phyloP scores from a whole-genome alignment of 1,140 invertebrate genomes.

The Phenacoccus solenopsis region DNA sequence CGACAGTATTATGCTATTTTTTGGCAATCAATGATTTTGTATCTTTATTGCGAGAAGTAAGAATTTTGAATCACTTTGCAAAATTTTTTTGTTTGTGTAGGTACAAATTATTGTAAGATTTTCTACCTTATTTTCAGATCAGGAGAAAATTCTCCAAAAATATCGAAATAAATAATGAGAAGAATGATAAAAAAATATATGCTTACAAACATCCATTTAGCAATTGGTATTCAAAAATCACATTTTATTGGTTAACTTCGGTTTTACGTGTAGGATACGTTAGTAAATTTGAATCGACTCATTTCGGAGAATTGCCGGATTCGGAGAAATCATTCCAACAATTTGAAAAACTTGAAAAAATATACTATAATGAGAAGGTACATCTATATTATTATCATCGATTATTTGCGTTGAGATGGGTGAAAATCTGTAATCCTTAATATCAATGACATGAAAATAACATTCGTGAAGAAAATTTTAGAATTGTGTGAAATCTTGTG shows the following conservation, averaged over 20 bases:
- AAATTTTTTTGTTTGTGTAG: background rate
- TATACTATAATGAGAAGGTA: background rate
- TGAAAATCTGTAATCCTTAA: too few relatives aligned
- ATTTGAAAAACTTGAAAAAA: constrained; percentile 38
- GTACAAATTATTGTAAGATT: too few relatives aligned
- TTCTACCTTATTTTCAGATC: background rate
- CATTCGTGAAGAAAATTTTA: too few relatives aligned
- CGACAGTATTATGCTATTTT: background rate
- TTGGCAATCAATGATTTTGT: background rate
- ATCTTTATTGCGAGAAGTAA: background rate
- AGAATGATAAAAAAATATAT: background rate
- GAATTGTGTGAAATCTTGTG: too few relatives aligned
- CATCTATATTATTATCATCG: background rate
- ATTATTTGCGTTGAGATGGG: background rate
- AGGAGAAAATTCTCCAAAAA: background rate
- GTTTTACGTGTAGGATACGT: constrained; percentile 52
- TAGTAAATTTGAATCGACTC: constrained; percentile 47
- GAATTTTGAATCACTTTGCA: background rate
- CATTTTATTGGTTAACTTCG: constrained; percentile 63
- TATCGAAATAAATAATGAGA: background rate
- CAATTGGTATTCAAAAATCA: constrained; percentile 53
- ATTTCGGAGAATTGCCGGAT: constrained; percentile 54
- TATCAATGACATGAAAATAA: too few relatives aligned
- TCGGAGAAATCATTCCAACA: constrained; percentile 42
- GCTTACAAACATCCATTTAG: constrained; percentile 42